Evolutionary conservation across 2,888 invertebrate species (phyloP), one percentile per base, ranked within the genome.

Genomic region (Tromatobia lineatoria): DNA sequence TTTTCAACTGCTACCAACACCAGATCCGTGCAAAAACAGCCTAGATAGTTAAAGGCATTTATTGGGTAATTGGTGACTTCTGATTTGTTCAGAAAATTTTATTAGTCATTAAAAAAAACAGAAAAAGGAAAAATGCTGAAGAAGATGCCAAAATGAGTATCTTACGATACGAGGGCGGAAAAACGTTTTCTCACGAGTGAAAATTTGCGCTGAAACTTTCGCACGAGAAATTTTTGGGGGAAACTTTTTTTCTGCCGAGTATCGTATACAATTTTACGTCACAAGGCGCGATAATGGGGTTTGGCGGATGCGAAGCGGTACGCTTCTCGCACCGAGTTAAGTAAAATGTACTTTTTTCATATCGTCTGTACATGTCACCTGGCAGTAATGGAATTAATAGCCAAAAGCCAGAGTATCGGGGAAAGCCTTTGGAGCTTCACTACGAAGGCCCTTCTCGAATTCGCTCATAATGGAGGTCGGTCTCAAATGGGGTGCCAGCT

Each of bases 361-460:
- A 47, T 47, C 15, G 13, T 47, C 18, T 11, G 38, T 50, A 52
- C n/a, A 4, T 11, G 25, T 23, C 25, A 76, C 79, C 70, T 71
- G 79, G 29, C 70, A 71, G 29, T 79, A 71, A 71, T 71, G 71
- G 18, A 71, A 79, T 38, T 70, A 79, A 15, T 61, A 79, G 7
- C 71, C 70, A 29, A 57, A 54, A 45, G 50, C 29, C 7, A 13
- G 25, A 29, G 61, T 61, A 2, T 61, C 59, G n/a, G 47, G 67
- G 42, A 34, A 79, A 0, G 34, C 50, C 29, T n/a, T 59, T 10
- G 15, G 1, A 13, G 61, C 34, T 10, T 70, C 38, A 8, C 23
- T 34, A 1, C 45, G 25, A 20, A 79, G 23, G 4, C 70, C 70
- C 2, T 29, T 70, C 23, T 79, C 64, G 47, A 71, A 79, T 42